Evolutionary conservation across 2,888 invertebrate species (phyloP), one percentile per base, ranked within the genome.

Genomic region (Sarcophaga carnaria): DNA sequence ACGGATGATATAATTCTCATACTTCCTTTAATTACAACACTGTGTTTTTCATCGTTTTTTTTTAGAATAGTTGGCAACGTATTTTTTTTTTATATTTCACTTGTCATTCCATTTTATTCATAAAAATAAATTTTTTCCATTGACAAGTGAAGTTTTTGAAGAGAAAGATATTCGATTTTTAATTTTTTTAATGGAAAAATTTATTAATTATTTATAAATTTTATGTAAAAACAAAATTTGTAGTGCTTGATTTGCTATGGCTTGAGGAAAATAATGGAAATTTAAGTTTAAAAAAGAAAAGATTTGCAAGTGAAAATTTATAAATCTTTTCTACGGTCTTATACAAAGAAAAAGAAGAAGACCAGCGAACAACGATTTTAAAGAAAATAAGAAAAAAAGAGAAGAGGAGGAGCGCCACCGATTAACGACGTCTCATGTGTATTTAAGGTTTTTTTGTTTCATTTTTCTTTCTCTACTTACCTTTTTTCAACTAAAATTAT

Each of bases 81-180:
- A n/a, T 0, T 64, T 80, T 81, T 72, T 72, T 80, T 49, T 54
- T 69, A 72, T 47, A 70, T 78, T 82, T 82, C 70, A 78, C 78
- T 85, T 85, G 85, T 82, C 85, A 85, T 85, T 85, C 82, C 78
- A 74, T 72, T 85, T 77, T 80, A 76, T 81, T 82, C 78, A 79
- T 70, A 85, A 81, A 85, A 81, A 81, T 78, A 85, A 22, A 62
- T 78, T 72, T 85, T 85, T 85, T 70, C 75, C 67, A 69, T 75
- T 62, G 54, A 78, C 75, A 78, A 85, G 67, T 85, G n/a, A 77
- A 82, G 81, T 70, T 63, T 11, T 72, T 59, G 47, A 62, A 27
- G 37, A 72, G 37, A 66, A 27, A n/a, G 60, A 54, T 78, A 78
- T 82, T 78, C 47, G 74, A 85, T 82, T 78, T 81, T 82, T 70